Conservation (phyloP, 2,888 invertebrate species). For the Seira musarum region DNA sequence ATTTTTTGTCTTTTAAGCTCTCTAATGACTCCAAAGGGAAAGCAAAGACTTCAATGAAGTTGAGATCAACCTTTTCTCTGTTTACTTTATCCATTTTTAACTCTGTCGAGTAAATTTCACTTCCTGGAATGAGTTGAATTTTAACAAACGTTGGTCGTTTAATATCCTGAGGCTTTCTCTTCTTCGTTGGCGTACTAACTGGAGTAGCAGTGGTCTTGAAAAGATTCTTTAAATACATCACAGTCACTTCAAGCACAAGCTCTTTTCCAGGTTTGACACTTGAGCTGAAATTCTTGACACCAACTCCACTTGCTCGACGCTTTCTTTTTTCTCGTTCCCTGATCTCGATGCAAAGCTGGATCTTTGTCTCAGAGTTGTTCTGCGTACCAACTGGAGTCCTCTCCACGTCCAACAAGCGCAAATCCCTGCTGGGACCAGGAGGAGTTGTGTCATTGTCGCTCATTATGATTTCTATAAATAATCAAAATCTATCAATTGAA, state of each 20-base stretch:
- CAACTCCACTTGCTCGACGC: no score
- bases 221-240: slow-evolving; percentile 60
- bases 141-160: slow-evolving; percentile 61
- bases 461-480: no score
- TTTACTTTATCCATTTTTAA: slow-evolving; percentile 49
- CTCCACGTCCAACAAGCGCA: slow-evolving; percentile 20
- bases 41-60: slow-evolving; percentile 60
- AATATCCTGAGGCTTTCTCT: neutral
- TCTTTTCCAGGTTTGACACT: no score
- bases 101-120: slow-evolving; percentile 56
- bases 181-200: neutral
- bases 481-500: no score
- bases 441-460: no score
- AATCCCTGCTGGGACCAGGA: no score
- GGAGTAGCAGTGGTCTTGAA: slow-evolving; percentile 8
- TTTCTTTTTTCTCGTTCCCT: no score
- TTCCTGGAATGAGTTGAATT: slow-evolving; percentile 48
- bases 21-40: slow-evolving; percentile 43
- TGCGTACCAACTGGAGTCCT: slow-evolving; percentile 48
- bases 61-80: slow-evolving; percentile 39
- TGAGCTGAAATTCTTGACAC: no score
- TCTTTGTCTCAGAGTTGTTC: slow-evolving; percentile 46
- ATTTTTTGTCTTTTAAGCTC: slow-evolving; percentile 29
- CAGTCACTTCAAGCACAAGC: slow-evolving; percentile 58
- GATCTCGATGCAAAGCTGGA: slow-evolving; percentile 63